Conservation (phyloP, 2,113 vertebrate genomes). For the Phaetusa simplex region DNA sequence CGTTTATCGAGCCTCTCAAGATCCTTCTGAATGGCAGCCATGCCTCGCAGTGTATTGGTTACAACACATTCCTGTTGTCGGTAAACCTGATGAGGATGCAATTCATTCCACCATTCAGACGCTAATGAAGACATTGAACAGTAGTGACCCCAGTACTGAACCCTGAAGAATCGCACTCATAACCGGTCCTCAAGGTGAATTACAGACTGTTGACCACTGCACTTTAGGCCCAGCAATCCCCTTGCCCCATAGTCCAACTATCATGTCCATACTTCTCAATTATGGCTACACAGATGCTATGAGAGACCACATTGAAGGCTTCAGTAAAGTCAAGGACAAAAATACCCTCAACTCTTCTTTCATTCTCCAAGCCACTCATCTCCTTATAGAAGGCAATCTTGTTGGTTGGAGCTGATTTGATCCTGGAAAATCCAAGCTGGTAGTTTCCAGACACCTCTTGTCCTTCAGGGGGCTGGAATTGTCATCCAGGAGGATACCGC, state of each 20-base stretch:
- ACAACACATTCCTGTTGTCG: background rate
- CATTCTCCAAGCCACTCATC: background rate
- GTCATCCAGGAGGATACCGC: background rate
- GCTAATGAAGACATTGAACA: background rate
- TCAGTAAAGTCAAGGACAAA: background rate
- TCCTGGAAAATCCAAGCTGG: background rate
- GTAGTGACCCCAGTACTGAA: background rate
- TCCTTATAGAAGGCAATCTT: background rate
- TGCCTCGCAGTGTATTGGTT: background rate
- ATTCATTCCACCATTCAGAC: background rate
- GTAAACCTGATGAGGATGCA: background rate
- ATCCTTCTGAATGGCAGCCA: background rate
- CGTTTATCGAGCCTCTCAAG: background rate
- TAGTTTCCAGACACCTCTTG: background rate
- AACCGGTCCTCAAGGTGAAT: background rate
- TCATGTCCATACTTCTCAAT: background rate
- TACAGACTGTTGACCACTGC: background rate
- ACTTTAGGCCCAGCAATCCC: background rate
- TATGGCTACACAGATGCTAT: background rate
- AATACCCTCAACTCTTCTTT: background rate
- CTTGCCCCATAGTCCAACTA: background rate
- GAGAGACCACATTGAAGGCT: background rate
- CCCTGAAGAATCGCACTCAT: background rate
- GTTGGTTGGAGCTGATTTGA: background rate
- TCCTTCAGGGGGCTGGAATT: background rate